Evolutionary conservation across 2,113 vertebrate species (phyloP), one percentile per base, ranked within the genome.

Genomic region (Hippocampus guttulatus): DNA sequence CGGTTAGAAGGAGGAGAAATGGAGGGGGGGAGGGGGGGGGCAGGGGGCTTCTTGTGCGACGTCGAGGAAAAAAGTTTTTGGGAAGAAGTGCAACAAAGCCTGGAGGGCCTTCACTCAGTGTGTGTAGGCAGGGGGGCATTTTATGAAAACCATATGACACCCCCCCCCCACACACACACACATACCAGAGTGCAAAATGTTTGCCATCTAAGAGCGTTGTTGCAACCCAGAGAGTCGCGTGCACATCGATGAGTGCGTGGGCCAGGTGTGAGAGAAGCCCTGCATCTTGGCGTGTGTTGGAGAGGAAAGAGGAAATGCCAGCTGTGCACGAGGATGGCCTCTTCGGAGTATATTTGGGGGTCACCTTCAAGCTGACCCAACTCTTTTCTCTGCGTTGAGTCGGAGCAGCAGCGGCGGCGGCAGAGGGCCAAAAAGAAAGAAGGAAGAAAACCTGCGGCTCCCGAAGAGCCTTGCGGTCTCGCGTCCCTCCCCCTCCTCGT

Each of bases 291-390:
- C 73, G 45, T 33, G 23, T 65, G 71, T 58, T 74, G 64, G 61
- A 85, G 78, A 86, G 82, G 85, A 87, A 88, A 84, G 76, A 88
- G 89, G 87, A 91, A 90, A 91, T 90, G 82, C 88, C 89, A 87
- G 87, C 87, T 88, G 86, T 89, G 89, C 79, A 88, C 90, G 86
- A 86, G 80, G 83, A 82, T 89, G 86, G 89, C 81, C 88, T 87
- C 74, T 79, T 40, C 11, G 76, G 74, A 60, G 68, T 81, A 70
- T 78, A 73, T 69, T 58, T 60, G 30, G 73, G 83, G 71, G 43
- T 66, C 74, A 80, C 78, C 77, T 79, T 76, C 63, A 23, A 69
- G 55, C 66, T 0, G 30, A 73, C 64, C 82, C 69, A 78, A 73
- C 76, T 49, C 5, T 18, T 10, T 45, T 45, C 1, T 81, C 73